A percentile compares a stretch with the other conserved stretches of the same genome.
Evolutionary conservation across 2,888 invertebrate genomes (phyloP).

Genomic region (Taenaris catops): DNA sequence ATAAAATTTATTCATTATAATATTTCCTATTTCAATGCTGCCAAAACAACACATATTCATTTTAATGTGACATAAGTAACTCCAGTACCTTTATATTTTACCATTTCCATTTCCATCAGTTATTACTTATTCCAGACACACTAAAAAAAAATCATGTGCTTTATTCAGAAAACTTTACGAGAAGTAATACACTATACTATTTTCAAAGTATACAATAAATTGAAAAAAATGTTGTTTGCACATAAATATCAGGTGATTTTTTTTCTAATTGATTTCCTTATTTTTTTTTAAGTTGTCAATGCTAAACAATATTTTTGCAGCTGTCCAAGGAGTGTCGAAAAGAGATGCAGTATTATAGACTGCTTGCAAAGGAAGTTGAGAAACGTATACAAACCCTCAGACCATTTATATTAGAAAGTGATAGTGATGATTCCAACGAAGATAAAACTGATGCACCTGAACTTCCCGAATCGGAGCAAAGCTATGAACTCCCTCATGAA

Average conservation of each 20-base stretch:
- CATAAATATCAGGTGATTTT: constrained; percentile 11
- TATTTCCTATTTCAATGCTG: too few species aligned
- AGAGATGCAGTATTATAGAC: constrained; percentile 84
- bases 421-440: constrained; percentile 41
- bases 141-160: constrained; percentile 5
- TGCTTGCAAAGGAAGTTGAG: constrained; percentile 83
- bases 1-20: too few species aligned
- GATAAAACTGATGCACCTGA: constrained; percentile 53
- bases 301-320: constrained; percentile 55
- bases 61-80: too few species aligned
- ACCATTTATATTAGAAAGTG: constrained; percentile 46
- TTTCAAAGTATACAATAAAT: constrained; percentile 9
- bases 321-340: constrained; percentile 81
- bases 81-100: too few species aligned
- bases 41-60: too few species aligned
- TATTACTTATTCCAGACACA: not conserved
- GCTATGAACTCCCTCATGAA: constrained; percentile 33
- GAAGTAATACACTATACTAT: constrained; percentile 5
- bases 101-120: too few species aligned
- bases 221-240: constrained; percentile 6
- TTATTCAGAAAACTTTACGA: constrained; percentile 5
- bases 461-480: constrained; percentile 45
- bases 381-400: constrained; percentile 68
- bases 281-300: constrained; percentile 3
- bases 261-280: too few species aligned